Evolutionary conservation across 2,797 vertebrate genomes (phyloP).

Genomic region (Propithecus perrieri): DNA sequence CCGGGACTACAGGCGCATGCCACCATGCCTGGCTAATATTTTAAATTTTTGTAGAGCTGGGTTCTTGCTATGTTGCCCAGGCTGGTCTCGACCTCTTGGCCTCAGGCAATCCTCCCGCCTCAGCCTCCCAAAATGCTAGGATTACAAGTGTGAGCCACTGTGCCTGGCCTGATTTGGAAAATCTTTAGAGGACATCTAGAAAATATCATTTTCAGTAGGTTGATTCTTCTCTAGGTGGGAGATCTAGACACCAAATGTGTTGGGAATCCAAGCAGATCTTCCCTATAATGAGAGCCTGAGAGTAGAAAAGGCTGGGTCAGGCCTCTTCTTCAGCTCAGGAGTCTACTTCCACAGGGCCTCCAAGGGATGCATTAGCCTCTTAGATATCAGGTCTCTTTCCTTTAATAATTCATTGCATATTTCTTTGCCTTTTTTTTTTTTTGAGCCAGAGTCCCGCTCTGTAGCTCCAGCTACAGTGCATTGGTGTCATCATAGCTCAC

Average conservation of each 20-base stretch:
- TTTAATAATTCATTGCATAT: constrained; percentile 6
- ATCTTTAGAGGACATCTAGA: constrained; percentile 14
- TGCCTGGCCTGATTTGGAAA: not conserved
- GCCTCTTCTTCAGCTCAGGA: not conserved
- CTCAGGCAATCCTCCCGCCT: too few relatives aligned
- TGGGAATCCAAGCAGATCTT: not conserved
- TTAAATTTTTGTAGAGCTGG: too few relatives aligned
- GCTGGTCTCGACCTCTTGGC: too few relatives aligned
- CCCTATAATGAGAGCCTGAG: not conserved
- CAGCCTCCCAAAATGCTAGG: too few relatives aligned
- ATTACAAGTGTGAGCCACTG: too few relatives aligned
- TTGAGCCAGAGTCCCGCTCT: not conserved
- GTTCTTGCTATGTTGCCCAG: too few relatives aligned
- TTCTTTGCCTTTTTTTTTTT: not conserved
- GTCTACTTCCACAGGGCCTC: not conserved
- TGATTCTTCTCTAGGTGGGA: not conserved
- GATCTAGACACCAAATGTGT: not conserved
- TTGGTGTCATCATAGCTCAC: not conserved
- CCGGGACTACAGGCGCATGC: too few relatives aligned
- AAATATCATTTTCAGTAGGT: not conserved
- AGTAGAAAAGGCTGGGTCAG: not conserved
- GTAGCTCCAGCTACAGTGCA: not conserved
- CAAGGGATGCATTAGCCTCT: not conserved
- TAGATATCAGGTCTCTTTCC: not conserved
- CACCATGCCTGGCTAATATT: too few relatives aligned